Evolutionary conservation across 2,888 invertebrate genomes (phyloP).

Genomic region (Malachius bipustulatus): DNA sequence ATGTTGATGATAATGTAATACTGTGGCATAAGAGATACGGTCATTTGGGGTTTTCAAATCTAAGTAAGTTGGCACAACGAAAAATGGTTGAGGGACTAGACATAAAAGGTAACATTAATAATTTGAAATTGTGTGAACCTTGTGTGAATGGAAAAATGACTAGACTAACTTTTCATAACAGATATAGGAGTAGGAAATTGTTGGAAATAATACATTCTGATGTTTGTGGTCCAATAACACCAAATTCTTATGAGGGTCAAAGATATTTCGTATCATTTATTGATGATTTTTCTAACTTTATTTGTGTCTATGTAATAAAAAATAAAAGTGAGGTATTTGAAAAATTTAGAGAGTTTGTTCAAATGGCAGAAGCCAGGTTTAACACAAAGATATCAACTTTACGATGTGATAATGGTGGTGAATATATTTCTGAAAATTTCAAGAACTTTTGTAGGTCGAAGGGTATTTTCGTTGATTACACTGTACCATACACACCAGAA

Average conservation of each 20-base stretch:
- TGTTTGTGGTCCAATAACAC: constrained; percentile 15
- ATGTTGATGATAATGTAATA: too few relatives aligned
- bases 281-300: constrained; percentile 13
- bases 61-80: too few relatives aligned
- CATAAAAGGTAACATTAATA: too few relatives aligned
- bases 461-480: constrained; percentile 12
- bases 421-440: constrained; percentile 10
- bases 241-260: constrained; percentile 8
- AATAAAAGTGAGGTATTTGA: constrained; percentile 9
- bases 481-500: constrained; percentile 13
- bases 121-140: too few relatives aligned
- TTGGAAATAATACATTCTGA: constrained; percentile 17
- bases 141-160: constrained; percentile 15
- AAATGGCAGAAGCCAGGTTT: constrained; percentile 10
- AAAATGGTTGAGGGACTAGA: too few relatives aligned
- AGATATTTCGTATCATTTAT: too few relatives aligned
- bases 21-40: too few relatives aligned
- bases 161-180: constrained; percentile 13
- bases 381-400: constrained; percentile 9
- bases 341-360: constrained; percentile 10
- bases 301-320: constrained; percentile 8
- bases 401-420: constrained; percentile 13
- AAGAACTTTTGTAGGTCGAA: constrained; percentile 9
- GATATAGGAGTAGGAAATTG: constrained; percentile 15
- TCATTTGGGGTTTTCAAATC: too few relatives aligned